Percentiles rank a stretch among this genome's conserved stretches.
These are phyloP conservation scores for Epistrophella euchroma DNA, from an alignment of 2,888 invertebrate genomes.

Conservation along the genomic window DNA sequence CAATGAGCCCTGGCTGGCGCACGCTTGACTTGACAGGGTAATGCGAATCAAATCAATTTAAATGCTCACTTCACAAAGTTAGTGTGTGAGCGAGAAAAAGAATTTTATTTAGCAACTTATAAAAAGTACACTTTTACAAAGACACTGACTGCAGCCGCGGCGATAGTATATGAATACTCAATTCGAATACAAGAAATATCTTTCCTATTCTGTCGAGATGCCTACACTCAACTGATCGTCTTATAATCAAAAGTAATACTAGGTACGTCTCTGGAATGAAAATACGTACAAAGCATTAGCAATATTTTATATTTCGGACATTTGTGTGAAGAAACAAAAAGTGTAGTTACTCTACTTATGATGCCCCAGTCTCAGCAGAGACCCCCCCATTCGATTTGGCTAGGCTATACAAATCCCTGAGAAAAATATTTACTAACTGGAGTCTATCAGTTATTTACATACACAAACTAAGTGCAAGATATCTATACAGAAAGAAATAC, in stretches of 20 bases:
- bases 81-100: neutral
- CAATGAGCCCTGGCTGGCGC: conserved; percentile 10
- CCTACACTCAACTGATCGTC: conserved; percentile 62
- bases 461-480: conserved; percentile 14
- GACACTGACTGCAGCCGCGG: neutral
- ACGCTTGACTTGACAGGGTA: neutral
- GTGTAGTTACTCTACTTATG: conserved; percentile 40
- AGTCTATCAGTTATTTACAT: conserved; percentile 33
- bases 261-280: conserved; percentile 19
- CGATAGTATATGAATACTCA: conserved; percentile 9
- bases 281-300: conserved; percentile 32
- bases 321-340: conserved; percentile 42
- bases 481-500: too few species aligned
- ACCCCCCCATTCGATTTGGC: conserved; percentile 32
- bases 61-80: conserved; percentile 22
- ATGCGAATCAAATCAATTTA: conserved; percentile 28
- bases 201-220: conserved; percentile 15
- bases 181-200: conserved; percentile 19
- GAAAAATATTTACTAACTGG: conserved; percentile 20
- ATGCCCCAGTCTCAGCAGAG: conserved; percentile 28
- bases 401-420: conserved; percentile 37
- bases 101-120: neutral
- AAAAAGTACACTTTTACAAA: conserved; percentile 34
- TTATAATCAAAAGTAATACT: conserved; percentile 67
- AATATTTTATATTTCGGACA: neutral